Evolutionary conservation across 2,113 vertebrate genomes (phyloP), one percentile per base, ranked within the genome.

Genomic region (Symphodus melops): DNA sequence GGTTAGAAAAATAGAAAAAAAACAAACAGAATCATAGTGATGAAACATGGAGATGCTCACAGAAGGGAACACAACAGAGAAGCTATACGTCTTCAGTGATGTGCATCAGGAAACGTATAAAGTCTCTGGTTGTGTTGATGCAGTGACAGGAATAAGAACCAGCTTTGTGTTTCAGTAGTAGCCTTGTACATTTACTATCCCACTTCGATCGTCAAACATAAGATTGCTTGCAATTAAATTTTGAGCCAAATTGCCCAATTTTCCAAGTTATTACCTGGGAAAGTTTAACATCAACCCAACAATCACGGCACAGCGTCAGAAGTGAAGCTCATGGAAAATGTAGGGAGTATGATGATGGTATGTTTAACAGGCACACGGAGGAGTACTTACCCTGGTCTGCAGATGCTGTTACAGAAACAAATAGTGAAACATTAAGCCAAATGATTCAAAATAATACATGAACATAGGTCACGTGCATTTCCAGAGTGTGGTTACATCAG

Each of bases 381-480:
- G 68, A 71, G 33, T 91, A 91, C 93, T 93, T 75, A 93, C 92
- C 89, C 89, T 66, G 90, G 81, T 85, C 91, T 94, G 91, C 72
- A 81, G 81, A 89, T 64, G 69, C 42, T 68, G 56, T 87, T 16
- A 20, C 6, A 20, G 58, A 87, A 83, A 79, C 20, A 86, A 86
- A 86, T 8, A n/a, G 79, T 25, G 84, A 67, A 20, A 81, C 19
- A 80, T 75, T 69, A 85, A 78, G 65, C 42, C 5, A 75, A 60
- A 52, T 42, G 6, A 66, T 82, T 85, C 73, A 72, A 71, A 84
- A 23, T 37, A 8, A 61, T n/a, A 58, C 51, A 54, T 59, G 54
- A 60, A 72, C 37, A 72, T 21, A 67, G 52, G 53, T 77, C 21
- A 55, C 39, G 44, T 19, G 48, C 58, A 65, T 72, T 81, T 65